A percentile compares a stretch with the other conserved stretches of the same genome.
These are phyloP conservation scores for Rotaria macrura DNA, from an alignment of 2,888 invertebrate species.

Conservation along the genomic window DNA sequence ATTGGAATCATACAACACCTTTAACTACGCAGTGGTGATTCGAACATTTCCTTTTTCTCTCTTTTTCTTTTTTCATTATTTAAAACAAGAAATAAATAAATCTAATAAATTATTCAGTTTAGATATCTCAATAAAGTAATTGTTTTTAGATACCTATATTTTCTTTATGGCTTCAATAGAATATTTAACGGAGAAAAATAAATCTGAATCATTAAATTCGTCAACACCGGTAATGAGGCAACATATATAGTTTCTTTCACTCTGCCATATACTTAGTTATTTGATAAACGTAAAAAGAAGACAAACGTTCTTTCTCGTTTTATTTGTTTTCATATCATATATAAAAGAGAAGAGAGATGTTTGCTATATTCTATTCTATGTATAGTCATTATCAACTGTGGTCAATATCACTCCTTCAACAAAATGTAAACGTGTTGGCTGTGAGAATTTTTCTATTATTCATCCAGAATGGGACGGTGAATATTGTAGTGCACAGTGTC, in stretches of 20 bases:
- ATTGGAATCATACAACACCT: not conserved
- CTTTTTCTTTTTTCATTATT: not conserved
- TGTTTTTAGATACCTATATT: not conserved
- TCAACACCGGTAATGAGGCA: not conserved
- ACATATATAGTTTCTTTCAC: too few species aligned
- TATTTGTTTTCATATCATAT: too few species aligned
- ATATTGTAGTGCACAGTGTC: conserved; percentile 87
- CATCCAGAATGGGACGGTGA: conserved; percentile 91
- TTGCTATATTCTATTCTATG: not conserved
- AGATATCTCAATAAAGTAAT: not conserved
- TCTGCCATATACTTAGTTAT: too few species aligned
- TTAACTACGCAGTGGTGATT: not conserved
- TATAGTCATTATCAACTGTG: not conserved
- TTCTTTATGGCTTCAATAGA: not conserved
- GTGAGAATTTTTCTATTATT: conserved; percentile 75
- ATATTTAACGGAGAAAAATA: not conserved
- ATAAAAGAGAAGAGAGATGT: too few species aligned
- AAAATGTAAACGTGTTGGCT: conserved; percentile 62
- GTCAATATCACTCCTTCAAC: not conserved
- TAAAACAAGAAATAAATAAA: not conserved
- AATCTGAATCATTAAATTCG: not conserved
- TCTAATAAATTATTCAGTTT: not conserved
- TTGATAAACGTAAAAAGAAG: too few species aligned
- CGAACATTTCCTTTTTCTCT: not conserved
- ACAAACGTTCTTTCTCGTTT: too few species aligned